A percentile compares a stretch with the other conserved stretches of the same genome.
phyloP scores from a whole-genome alignment of 2,888 invertebrate species.

The Patella depressa region DNA sequence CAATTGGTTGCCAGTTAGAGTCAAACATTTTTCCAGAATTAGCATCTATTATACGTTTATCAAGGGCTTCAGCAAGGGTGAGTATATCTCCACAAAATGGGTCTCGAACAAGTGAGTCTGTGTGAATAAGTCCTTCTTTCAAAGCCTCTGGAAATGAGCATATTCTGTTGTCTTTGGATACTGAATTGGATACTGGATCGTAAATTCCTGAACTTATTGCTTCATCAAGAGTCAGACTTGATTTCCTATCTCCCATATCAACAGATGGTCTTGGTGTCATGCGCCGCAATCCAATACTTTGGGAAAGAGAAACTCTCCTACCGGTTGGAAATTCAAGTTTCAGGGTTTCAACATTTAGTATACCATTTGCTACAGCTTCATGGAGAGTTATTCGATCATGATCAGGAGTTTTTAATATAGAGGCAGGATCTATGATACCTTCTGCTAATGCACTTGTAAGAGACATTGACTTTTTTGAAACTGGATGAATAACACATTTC shows the following conservation, averaged over 20 bases:
- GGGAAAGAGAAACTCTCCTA: constrained; percentile 30
- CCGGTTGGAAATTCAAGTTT: constrained; percentile 36
- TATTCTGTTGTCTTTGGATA: constrained; percentile 44
- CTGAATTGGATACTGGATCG: constrained; percentile 59
- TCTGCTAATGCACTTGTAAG: constrained; percentile 71
- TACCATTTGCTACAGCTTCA: constrained; percentile 38
- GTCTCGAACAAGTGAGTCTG: constrained; percentile 60
- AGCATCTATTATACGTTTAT: constrained; percentile 59
- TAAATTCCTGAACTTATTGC: constrained; percentile 61
- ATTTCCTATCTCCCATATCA: constrained; percentile 29
- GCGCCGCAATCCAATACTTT: constrained; percentile 31
- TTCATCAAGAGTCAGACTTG: constrained; percentile 60
- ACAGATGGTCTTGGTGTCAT: constrained; percentile 29
- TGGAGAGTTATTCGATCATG: constrained; percentile 34
- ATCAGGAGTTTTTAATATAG: constrained; percentile 22
- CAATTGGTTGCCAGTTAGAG: constrained; percentile 56
- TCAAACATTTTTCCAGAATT: constrained; percentile 64
- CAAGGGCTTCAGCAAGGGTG: constrained; percentile 59
- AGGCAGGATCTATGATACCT: constrained; percentile 24
- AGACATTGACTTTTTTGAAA: constrained; percentile 33
- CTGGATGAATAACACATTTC: constrained; percentile 72
- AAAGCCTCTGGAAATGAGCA: constrained; percentile 60
- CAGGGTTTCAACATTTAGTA: constrained; percentile 37
- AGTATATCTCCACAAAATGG: constrained; percentile 61
- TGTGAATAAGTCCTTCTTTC: constrained; percentile 52